These are phyloP conservation scores for Pica pica DNA, from an alignment of 2,113 vertebrate species.

Conservation along the genomic window DNA sequence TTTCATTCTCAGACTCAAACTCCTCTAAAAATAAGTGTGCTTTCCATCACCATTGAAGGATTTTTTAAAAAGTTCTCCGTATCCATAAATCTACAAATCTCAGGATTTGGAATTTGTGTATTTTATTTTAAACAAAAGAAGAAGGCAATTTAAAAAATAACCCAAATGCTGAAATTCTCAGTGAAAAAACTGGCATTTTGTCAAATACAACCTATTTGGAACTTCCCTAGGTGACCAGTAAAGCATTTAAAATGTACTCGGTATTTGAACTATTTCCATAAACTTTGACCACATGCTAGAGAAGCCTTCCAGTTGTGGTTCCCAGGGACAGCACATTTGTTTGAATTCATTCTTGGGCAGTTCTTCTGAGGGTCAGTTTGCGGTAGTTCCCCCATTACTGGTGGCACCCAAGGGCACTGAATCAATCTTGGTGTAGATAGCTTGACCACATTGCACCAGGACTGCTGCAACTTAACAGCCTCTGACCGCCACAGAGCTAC, in stretches of 20 bases:
- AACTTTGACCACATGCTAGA: background rate
- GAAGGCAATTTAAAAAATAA: background rate
- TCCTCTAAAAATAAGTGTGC: background rate
- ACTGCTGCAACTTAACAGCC: background rate
- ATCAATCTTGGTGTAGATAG: background rate
- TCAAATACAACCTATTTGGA: background rate
- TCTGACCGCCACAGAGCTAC: background rate
- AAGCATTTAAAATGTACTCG: background rate
- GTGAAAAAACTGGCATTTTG: background rate
- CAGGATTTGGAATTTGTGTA: background rate
- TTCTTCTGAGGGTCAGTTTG: background rate
- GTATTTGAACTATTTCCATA: background rate
- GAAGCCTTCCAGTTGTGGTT: background rate
- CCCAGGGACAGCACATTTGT: background rate
- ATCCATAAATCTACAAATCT: accelerated
- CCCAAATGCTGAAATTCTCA: background rate
- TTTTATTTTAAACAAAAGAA: background rate
- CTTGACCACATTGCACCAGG: background rate
- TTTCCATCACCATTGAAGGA: background rate
- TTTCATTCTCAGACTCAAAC: background rate
- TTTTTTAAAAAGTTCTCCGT: background rate
- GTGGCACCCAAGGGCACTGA: background rate
- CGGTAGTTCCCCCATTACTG: background rate
- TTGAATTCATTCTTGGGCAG: background rate
- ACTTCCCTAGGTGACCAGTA: background rate